Evolutionary conservation across 2,113 vertebrate species (phyloP), one percentile per base, ranked within the genome.

Genomic region (Ariopsis seemanni): DNA sequence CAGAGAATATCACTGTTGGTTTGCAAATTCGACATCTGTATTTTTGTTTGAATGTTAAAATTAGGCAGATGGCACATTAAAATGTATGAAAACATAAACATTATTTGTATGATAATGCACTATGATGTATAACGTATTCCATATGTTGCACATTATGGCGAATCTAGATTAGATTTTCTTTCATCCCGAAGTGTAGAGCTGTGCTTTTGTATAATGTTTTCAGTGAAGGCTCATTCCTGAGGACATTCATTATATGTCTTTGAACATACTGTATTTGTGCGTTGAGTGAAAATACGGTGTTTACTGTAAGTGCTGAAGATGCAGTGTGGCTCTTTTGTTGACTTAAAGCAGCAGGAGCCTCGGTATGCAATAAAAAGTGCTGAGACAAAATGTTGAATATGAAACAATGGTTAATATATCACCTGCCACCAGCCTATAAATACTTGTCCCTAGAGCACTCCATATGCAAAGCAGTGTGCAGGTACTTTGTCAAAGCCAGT

Each of bases 401-500:
- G 80, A 90, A 87, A 87, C 69, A 87, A 89, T 85, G 83, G 87
- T 84, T 79, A 85, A 85, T 88, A 84, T 85, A 83, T 84, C 58
- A 65, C 58, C 87, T 87, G 87, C 87, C 89, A 85, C 53, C 17
- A 30, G 77, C 85, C 85, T 90, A 90, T 90, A 90, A 90, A 90
- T 90, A 89, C 85, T 82, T 71, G 48, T 89, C 90, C 85, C 71
- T 53, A 48, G 83, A 83, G 83, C 48, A 71, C 78, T 87, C 62
- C 90, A 72, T 87, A 88, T 90, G 89, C 89, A 90, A 88, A 90
- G 42, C 69, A 89, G 77, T 34, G 22, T 78, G 80, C 87, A 85
- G 85, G 85, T 90, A 89, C 89, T 90, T 89, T 90, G 88, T 90
- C 90, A 90, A 82, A 65, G 82, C 78, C 74, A 82, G 85, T 50